Conservation (phyloP, 2,113 vertebrate genomes). For the Polyodon spathula region DNA sequence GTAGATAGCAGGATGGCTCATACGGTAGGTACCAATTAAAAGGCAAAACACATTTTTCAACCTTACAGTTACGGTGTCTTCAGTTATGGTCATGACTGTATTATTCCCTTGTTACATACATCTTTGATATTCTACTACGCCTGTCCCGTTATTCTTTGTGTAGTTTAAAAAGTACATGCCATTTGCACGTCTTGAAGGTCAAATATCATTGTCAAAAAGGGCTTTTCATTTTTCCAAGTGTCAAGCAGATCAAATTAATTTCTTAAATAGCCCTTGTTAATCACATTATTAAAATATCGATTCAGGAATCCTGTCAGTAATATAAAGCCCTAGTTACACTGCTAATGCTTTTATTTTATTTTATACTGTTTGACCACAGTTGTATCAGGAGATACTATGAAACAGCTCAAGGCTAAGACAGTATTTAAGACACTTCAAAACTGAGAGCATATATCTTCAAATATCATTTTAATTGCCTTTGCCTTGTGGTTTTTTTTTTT, state of each 20-base stretch:
- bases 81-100: no score
- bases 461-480: no score
- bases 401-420: no score
- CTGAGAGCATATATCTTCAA: no score
- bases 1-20: no score
- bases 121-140: not conserved
- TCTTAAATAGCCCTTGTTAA: not conserved
- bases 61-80: no score
- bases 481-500: not conserved
- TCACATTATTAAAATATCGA: not conserved
- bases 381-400: no score
- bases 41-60: no score
- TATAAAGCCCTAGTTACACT: not conserved
- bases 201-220: not conserved
- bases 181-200: constrained; percentile 3
- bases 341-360: not conserved
- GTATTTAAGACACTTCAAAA: no score
- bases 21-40: no score
- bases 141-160: not conserved
- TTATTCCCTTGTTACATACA: no score
- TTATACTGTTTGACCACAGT: not conserved
- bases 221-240: not conserved
- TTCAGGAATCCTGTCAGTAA: not conserved
- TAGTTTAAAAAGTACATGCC: not conserved
- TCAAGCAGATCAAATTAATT: not conserved